phyloP scores from a whole-genome alignment of 2,113 vertebrate genomes.

The Pontoporia blainvillei region DNA sequence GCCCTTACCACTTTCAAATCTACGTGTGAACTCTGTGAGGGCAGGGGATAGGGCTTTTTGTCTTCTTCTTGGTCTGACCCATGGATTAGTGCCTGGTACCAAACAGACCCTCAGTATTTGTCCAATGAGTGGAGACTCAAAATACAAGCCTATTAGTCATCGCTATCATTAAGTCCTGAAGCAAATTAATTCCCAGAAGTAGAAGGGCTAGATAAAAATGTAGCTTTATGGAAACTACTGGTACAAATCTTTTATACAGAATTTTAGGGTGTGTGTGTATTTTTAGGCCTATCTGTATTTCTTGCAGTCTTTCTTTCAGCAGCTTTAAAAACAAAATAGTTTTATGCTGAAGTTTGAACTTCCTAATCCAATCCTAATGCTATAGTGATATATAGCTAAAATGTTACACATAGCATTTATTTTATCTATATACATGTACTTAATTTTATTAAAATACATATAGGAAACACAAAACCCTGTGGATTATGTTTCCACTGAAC shows the following conservation, averaged over 20 bases:
- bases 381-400: background rate
- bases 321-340: background rate
- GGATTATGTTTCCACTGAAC: background rate
- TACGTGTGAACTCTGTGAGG: background rate
- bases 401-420: background rate
- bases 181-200: background rate
- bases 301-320: background rate
- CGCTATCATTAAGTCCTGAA: background rate
- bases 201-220: background rate
- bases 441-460: conserved; percentile 1
- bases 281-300: background rate
- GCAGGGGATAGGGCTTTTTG: background rate
- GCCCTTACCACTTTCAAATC: background rate
- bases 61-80: background rate
- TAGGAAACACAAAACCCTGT: background rate
- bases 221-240: background rate
- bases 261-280: background rate
- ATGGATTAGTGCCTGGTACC: background rate
- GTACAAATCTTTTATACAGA: background rate
- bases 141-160: background rate
- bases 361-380: background rate
- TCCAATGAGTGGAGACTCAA: background rate
- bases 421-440: background rate
- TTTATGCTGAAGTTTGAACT: background rate
- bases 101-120: background rate